Evolutionary conservation across 2,797 vertebrate genomes (phyloP), one percentile per base, ranked within the genome.

Genomic region (Peromyscus melanophrys): DNA sequence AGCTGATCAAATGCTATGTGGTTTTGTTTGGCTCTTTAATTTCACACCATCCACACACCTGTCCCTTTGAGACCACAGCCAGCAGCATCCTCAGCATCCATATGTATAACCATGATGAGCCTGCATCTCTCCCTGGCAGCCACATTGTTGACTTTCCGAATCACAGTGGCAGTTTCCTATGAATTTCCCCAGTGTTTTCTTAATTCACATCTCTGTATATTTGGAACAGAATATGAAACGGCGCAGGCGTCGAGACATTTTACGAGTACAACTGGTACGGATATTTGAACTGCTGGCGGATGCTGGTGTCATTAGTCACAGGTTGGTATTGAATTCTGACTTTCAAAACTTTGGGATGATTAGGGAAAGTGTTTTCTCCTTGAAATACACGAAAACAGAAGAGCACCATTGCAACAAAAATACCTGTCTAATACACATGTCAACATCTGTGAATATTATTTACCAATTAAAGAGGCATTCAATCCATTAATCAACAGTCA

Each of bases 221-320:
- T 83, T 97, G 96, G 76, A 89, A 82, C 31, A 99, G 99, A 99
- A 99, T 98, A 99, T 99, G 99, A 99, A 99, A 97, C 99, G 99
- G 71, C 99, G 99, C 99, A 99, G 99, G 99, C 99, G 99, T 98
- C 99, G 99, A 96, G 99, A 99, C 98, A 99, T 99, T 99, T 99
- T 99, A 98, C 99, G 99, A 98, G 99, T 99, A 98, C 99, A 99
- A 81, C 99, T 99, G 98, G 99, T 99, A 98, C 99, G 99, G 98
- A 99, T 99, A 98, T 99, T 99, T 99, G 99, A 99, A 98, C 99
- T 99, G 98, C 98, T 99, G 98, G 99, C 99, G 95, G 99, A 99
- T 99, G 99, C 99, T 98, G 99, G 99, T 92, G 99, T 99, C 99
- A 99, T 99, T 98, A 99, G 99, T 99, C 99, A 99, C 98, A 99